Base-by-base conservation (phyloP, 1,140 invertebrate genomes). In the Thalassaphorura encarpata region DNA sequence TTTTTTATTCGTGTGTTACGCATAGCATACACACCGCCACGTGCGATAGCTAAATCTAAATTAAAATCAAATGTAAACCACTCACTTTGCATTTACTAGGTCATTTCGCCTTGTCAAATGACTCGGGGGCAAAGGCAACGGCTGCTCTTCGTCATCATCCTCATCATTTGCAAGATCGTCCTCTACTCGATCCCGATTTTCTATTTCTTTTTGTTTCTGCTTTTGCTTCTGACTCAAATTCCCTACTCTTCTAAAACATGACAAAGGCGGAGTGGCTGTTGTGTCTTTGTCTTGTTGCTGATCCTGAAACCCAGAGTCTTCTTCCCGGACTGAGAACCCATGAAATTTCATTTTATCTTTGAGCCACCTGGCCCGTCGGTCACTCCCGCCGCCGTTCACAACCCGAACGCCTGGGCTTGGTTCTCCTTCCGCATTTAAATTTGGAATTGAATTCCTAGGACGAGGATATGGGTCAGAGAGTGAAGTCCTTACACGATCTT, bases 361-460 rank as follows among this genome's bases (percentile, higher is more conserved):
- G 6, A 52, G 21, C 56, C 56, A 58, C 39, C 51, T 47, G 41
- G 56, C 50, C 21, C 56, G 42, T 49, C 52, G 26, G 2, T 39
- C 28, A 24, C 31, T 45, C 21, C 16, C 11, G 11, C 33, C 33
- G 33, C 33, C 33, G 33, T 36, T n/a, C n/a, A n/a, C 33, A n/a
- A 11, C 33, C n/a, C n/a, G 11, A 36, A n/a, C 11, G 33, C 48
- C 21, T 4, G 5, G 15, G 18, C 26, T 15, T 13, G 21, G 6
- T 21, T 43, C 42, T 13, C 48, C 21, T 31, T 36, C 33, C 3
- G 48, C 48, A 16, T 13, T 27, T 33, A 39, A 13, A 36, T 39
- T 39, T 51, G n/a, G 18, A 51, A 13, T 27, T 19, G 21, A 26
- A 26, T 24, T 18, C 31, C 26, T 36, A 33, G 23, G 19, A 4